These are phyloP conservation scores for Panagrolaimus sp. DNA, from an alignment of 1,140 invertebrate species.

Conservation along the genomic window DNA sequence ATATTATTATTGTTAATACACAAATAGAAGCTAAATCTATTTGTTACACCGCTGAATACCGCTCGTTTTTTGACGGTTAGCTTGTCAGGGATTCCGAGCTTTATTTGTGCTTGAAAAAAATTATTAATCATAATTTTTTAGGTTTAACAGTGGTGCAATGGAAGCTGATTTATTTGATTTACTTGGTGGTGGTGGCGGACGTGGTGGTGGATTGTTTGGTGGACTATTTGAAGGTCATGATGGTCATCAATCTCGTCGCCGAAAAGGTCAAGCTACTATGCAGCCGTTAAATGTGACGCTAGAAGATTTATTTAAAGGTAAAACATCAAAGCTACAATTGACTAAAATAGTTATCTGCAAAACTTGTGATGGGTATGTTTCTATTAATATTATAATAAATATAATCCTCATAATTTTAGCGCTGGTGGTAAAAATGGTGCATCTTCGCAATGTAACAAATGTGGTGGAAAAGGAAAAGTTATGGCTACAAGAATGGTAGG, in stretches of 20 bases:
- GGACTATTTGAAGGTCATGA: constrained; percentile 30
- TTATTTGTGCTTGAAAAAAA: too few relatives aligned
- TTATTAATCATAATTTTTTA: too few relatives aligned
- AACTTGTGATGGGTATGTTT: constrained; percentile 61
- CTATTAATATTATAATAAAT: not conserved
- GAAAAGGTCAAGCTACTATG: constrained; percentile 54
- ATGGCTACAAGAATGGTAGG: constrained; percentile 60
- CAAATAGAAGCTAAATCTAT: too few relatives aligned
- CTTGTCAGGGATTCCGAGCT: too few relatives aligned
- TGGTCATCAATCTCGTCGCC: constrained; percentile 17
- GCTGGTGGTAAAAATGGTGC: constrained; percentile 58
- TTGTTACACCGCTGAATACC: too few relatives aligned
- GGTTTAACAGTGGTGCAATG: constrained; percentile 15
- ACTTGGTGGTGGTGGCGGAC: constrained; percentile 34
- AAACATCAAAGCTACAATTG: constrained; percentile 61
- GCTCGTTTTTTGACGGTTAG: too few relatives aligned
- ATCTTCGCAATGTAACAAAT: constrained; percentile 51
- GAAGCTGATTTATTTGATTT: constrained; percentile 27
- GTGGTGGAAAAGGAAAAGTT: constrained; percentile 59
- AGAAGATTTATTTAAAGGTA: constrained; percentile 62
- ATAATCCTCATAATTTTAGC: constrained; percentile 39
- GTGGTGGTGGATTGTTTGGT: constrained; percentile 30
- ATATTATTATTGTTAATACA: too few relatives aligned
- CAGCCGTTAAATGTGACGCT: constrained; percentile 58
- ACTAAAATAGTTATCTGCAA: constrained; percentile 60